Evolutionary conservation across 2,888 invertebrate species (phyloP).

Genomic region (Oscheius onirici): DNA sequence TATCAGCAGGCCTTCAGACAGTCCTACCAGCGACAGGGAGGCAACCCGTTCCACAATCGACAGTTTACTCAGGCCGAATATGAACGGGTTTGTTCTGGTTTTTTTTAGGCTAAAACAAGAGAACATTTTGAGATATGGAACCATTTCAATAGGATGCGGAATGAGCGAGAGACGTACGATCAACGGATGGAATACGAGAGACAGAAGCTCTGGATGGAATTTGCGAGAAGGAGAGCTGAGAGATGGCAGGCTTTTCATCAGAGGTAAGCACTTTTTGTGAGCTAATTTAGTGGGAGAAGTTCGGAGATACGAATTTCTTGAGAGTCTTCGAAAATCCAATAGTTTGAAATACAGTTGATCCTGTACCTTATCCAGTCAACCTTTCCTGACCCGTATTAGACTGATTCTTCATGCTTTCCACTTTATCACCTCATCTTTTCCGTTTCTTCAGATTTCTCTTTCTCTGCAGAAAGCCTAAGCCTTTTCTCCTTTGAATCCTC

Average conservation of each 20-base stretch:
- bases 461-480: too few relatives aligned
- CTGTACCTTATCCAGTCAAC: too few relatives aligned
- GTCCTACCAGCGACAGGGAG: not conserved
- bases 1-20: not conserved
- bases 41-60: slow-evolving; percentile 31
- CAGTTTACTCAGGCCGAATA: slow-evolving; percentile 32
- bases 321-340: too few relatives aligned
- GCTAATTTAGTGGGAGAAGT: too few relatives aligned
- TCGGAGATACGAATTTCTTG: too few relatives aligned
- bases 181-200: slow-evolving; percentile 17
- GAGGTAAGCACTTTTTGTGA: not conserved
- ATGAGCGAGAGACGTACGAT: slow-evolving; percentile 14
- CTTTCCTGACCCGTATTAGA: too few relatives aligned
- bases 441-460: too few relatives aligned
- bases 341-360: too few relatives aligned
- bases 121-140: slow-evolving; percentile 39
- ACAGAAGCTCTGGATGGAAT: slow-evolving; percentile 28
- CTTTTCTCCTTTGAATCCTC: too few relatives aligned
- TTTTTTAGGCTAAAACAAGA: not conserved
- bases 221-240: slow-evolving; percentile 15
- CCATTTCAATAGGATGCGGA: slow-evolving; percentile 37
- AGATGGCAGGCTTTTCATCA: slow-evolving; percentile 35
- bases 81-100: slow-evolving; percentile 13
- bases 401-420: too few relatives aligned
- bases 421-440: too few relatives aligned